Evolutionary conservation across 2,113 vertebrate genomes (phyloP).

Genomic region (Rhinoderma darwinii): DNA sequence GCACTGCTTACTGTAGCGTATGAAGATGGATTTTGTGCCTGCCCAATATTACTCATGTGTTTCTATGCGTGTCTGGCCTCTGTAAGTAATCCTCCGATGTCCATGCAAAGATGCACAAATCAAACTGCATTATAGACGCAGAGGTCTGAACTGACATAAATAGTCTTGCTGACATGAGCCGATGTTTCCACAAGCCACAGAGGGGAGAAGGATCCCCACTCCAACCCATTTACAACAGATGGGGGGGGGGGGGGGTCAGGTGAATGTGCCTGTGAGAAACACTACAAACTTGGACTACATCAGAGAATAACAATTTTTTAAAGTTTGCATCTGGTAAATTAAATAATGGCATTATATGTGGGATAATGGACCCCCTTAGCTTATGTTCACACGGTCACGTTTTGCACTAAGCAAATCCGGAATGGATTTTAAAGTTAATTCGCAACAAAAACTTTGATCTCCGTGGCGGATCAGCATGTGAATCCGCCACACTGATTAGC

Average conservation of each 20-base stretch:
- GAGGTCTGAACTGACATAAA: conserved; percentile 50
- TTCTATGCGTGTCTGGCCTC: conserved; percentile 20
- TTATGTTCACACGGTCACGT: too few relatives aligned
- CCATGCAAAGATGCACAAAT: conserved; percentile 55
- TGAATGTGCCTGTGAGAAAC: neutral
- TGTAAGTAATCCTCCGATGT: conserved; percentile 41
- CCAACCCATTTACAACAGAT: neutral
- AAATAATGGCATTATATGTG: neutral
- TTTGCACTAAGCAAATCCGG: too few relatives aligned
- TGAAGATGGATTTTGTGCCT: neutral
- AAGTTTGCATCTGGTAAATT: neutral
- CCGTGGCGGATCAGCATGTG: too few relatives aligned
- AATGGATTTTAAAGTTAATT: too few relatives aligned
- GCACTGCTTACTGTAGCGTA: conserved; percentile 16
- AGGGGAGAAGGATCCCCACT: neutral
- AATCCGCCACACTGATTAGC: too few relatives aligned
- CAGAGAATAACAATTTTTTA: neutral
- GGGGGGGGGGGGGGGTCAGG: conserved; percentile 8
- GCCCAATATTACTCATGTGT: neutral
- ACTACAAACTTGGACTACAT: neutral
- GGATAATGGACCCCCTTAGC: neutral
- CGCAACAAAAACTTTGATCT: too few relatives aligned
- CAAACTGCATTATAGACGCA: conserved; percentile 49
- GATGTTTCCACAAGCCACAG: conserved; percentile 5
- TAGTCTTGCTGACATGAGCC: conserved; percentile 38